Percentiles rank a stretch among this genome's conserved stretches.
Evolutionary conservation across 1,140 invertebrate species (phyloP).

Genomic region (Sarcophaga peregrina): DNA sequence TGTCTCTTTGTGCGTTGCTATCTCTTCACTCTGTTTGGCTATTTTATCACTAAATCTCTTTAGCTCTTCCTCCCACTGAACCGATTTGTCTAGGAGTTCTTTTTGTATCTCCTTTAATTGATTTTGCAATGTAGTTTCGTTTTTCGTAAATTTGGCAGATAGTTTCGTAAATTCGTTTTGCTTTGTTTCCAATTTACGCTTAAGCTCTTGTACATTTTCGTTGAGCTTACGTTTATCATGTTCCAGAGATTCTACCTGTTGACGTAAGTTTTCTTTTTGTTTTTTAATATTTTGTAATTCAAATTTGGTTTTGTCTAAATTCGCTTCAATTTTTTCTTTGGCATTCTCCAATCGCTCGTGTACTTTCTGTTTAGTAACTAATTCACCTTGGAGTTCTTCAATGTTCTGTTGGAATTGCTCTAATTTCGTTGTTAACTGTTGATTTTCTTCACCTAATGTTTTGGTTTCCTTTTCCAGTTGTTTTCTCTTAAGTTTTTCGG

Average conservation of each 20-base stretch:
- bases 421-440: slow-evolving; percentile 17
- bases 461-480: slow-evolving; percentile 27
- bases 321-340: slow-evolving; percentile 25
- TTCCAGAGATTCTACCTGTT: neutral
- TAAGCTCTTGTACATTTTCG: neutral
- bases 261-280: slow-evolving; percentile 31
- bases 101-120: slow-evolving; percentile 36
- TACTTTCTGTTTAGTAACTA: slow-evolving; percentile 18
- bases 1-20: slow-evolving; percentile 33
- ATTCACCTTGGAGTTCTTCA: neutral
- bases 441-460: slow-evolving; percentile 20
- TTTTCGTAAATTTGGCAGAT: slow-evolving; percentile 1
- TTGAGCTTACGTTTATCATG: neutral
- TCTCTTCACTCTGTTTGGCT: slow-evolving; percentile 21
- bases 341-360: slow-evolving; percentile 35
- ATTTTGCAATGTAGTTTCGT: neutral
- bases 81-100: neutral
- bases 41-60: slow-evolving; percentile 30
- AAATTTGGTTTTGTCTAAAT: slow-evolving; percentile 10
- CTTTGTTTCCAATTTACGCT: neutral
- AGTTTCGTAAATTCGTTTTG: neutral
- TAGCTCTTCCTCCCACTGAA: slow-evolving; percentile 26
- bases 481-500: slow-evolving; percentile 35
- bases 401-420: slow-evolving; percentile 26
- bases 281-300: neutral